Evolutionary conservation across 2,113 vertebrate species (phyloP).

Genomic region (Poeciliopsis occidentalis): DNA sequence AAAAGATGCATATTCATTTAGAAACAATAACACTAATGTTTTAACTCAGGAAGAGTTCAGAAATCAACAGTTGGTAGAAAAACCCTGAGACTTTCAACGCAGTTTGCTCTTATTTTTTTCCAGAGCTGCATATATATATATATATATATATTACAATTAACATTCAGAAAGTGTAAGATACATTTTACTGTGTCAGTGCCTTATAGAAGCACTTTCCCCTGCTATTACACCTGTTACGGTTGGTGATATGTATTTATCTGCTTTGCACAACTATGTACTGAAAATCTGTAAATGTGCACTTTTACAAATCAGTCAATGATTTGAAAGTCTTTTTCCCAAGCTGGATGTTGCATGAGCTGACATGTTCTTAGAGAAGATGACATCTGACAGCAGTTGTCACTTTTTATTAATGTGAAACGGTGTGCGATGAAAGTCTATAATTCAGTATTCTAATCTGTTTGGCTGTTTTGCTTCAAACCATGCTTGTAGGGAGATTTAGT

Average conservation of each 20-base stretch:
- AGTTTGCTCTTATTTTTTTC: too few species aligned
- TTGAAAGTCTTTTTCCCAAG: conserved; percentile 8
- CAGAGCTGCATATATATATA: too few species aligned
- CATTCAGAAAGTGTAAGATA: not conserved
- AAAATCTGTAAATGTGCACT: conserved; percentile 12
- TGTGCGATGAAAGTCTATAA: not conserved
- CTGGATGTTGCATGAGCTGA: conserved; percentile 12
- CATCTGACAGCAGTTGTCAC: not conserved
- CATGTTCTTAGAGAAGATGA: conserved; percentile 15
- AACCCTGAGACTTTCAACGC: too few species aligned
- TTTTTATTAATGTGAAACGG: conserved; percentile 13
- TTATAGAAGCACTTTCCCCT: not conserved
- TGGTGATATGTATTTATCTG: not conserved
- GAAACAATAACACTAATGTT: too few species aligned
- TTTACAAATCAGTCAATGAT: conserved; percentile 16
- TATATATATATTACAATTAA: not conserved
- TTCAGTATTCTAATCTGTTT: conserved; percentile 21
- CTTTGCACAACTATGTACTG: not conserved
- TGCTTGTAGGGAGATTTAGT: not conserved
- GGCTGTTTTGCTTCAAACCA: too few species aligned
- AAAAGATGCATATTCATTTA: too few species aligned
- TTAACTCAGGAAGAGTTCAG: too few species aligned
- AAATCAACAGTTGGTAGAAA: too few species aligned
- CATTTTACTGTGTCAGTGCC: not conserved
- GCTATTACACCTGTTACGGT: not conserved